These are phyloP conservation scores for Brachionus asplanchnoidis DNA, from an alignment of 1,140 invertebrate genomes.

Conservation along the genomic window DNA sequence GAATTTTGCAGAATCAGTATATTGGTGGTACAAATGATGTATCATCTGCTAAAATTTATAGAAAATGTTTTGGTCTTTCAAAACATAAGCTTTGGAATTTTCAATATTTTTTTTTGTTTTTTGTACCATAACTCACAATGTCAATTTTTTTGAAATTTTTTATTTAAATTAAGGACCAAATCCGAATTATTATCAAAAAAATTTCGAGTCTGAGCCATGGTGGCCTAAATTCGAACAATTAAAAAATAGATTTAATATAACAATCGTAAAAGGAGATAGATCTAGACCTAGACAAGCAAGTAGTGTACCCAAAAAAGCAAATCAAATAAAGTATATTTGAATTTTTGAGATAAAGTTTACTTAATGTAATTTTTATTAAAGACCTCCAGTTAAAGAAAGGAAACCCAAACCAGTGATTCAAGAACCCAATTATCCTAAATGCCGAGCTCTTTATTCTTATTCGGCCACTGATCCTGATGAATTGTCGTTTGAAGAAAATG, in stretches of 20 bases:
- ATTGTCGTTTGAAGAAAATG: constrained; percentile 88
- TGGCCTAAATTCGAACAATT: constrained; percentile 33
- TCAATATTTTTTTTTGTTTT: too few relatives aligned
- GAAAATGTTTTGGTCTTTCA: too few relatives aligned
- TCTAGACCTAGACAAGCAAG: neutral
- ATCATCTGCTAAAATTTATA: too few relatives aligned
- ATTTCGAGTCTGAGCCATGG: constrained; percentile 24
- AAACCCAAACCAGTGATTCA: neutral
- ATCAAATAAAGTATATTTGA: neutral
- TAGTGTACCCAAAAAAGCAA: neutral
- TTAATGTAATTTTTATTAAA: neutral
- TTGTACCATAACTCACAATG: too few relatives aligned
- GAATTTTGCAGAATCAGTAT: too few relatives aligned
- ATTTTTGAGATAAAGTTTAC: neutral
- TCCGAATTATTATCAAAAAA: constrained; percentile 31
- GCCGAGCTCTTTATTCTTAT: constrained; percentile 38
- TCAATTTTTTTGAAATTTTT: neutral
- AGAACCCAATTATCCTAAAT: constrained; percentile 21
- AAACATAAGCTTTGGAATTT: too few relatives aligned
- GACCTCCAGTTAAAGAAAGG: neutral
- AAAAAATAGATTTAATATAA: neutral
- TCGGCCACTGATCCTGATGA: constrained; percentile 77
- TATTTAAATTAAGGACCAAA: neutral
- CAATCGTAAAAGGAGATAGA: constrained; percentile 1
- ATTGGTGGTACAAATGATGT: too few relatives aligned